phyloP scores from a whole-genome alignment of 2,113 vertebrate species.

The Marmota flaviventris region DNA sequence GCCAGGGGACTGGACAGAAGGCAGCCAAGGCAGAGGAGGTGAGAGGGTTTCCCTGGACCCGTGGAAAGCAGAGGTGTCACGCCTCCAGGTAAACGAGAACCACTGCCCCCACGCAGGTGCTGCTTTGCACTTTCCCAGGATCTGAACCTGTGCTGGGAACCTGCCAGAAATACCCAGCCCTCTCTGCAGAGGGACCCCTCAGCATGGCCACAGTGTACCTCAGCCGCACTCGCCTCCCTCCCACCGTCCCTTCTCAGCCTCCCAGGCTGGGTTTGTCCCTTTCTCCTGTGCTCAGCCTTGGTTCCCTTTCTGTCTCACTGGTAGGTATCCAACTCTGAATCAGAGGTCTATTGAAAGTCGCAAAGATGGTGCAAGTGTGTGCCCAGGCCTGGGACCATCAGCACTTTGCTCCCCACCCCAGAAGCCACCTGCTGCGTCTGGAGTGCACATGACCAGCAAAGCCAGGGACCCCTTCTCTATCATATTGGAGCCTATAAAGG shows the following conservation, averaged over 20 bases:
- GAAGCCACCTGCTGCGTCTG: background rate
- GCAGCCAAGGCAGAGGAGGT: background rate
- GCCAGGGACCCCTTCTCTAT: background rate
- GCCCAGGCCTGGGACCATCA: background rate
- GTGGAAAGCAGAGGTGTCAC: background rate
- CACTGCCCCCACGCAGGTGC: too few species aligned
- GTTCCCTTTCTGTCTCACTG: background rate
- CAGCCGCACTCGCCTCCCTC: background rate
- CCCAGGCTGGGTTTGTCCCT: background rate
- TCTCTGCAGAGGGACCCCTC: background rate
- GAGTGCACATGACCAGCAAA: background rate
- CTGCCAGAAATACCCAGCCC: background rate
- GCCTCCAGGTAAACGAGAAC: background rate
- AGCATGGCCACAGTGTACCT: too few species aligned
- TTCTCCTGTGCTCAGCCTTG: accelerated
- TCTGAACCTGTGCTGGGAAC: background rate
- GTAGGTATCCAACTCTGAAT: background rate
- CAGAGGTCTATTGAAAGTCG: background rate
- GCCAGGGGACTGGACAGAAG: accelerated
- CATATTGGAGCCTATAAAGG: background rate
- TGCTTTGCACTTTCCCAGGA: background rate
- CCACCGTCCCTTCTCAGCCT: too few species aligned
- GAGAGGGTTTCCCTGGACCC: accelerated
- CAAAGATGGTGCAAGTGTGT: background rate
- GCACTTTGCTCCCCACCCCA: background rate